Conservation (phyloP, 2,113 vertebrate genomes). For the Microcebus lehilahytsara region DNA sequence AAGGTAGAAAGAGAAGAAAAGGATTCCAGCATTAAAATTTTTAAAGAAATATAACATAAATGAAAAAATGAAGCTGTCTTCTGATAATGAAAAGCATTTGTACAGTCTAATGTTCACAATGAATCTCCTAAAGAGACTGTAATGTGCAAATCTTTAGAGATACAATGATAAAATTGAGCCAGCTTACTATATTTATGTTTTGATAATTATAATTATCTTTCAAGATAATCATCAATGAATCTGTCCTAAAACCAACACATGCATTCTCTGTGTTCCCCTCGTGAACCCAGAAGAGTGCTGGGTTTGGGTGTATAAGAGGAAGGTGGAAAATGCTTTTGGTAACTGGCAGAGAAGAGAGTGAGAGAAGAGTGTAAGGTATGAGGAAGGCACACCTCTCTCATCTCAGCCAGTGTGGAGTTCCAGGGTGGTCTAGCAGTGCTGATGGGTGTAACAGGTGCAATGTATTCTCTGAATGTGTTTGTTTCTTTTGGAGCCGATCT, state of each 20-base stretch:
- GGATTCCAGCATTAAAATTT: not conserved
- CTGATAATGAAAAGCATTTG: not conserved
- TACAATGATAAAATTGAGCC: not conserved
- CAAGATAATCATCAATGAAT: not conserved
- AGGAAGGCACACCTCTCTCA: too few species aligned
- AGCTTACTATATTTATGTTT: not conserved
- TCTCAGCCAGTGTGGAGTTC: too few species aligned
- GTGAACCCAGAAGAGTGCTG: not conserved
- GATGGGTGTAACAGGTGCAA: not conserved
- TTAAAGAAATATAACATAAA: not conserved
- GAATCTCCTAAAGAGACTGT: not conserved
- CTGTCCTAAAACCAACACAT: not conserved
- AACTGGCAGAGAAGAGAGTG: not conserved
- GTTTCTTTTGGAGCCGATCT: not conserved
- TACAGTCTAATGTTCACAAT: not conserved
- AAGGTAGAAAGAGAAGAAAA: not conserved
- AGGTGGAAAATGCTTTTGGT: accelerated
- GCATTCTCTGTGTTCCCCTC: not conserved
- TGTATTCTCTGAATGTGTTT: not conserved
- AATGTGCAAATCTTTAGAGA: not conserved
- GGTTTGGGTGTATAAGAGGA: not conserved
- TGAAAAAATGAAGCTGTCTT: not conserved
- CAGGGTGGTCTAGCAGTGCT: accelerated
- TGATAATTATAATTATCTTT: not conserved
- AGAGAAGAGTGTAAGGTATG: accelerated